Evolutionary conservation across 2,888 invertebrate genomes (phyloP), one percentile per base, ranked within the genome.

Genomic region (Athalia circularis): DNA sequence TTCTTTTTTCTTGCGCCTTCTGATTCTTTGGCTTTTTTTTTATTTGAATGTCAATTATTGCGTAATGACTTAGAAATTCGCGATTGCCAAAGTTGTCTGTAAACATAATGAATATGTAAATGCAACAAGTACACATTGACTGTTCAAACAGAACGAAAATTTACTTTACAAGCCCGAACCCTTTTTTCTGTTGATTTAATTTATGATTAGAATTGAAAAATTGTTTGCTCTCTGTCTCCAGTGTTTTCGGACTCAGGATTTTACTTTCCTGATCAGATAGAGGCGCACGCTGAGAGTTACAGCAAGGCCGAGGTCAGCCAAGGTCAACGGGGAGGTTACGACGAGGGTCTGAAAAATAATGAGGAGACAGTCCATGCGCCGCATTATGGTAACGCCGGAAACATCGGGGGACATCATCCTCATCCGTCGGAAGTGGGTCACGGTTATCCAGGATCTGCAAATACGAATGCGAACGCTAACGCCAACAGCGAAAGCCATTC

Each of bases 221-320:
- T 29, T 8, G 6, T 29, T 11, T 29, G 29, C 62, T 11, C 11
- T 7, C 62, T 48, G 6, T 29, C 15, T 13, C 6, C 48, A 75
- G 75, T 29, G 11, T 8, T n/a, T 8, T 75, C 62, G 13, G 75
- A 52, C 6, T 47, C 78, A 4, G 78, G 74, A 5, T 78, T 78
- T n/a, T 74, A 72, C 52, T 78, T 78, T 11, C 78, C 78, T 52
- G 78, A 78, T 45, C 78, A 78, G 64, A 13, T 78, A 62, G 52
- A 72, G 7, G 62, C 68, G 47, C 62, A 62, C 47, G 67, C 77
- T 5, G 65, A 79, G 61, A 80, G 80, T 65, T 76, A 77, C 4
- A 65, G 70, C 9, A 52, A 65, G 57, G 78, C 62, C n/a, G 9
- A 64, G 79, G 61, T 79, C 5, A 78, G 81, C 0, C 77, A 81